Evolutionary conservation across 1,140 invertebrate genomes (phyloP), one percentile per base, ranked within the genome.

Genomic region (Drosophila nigromelanica): DNA sequence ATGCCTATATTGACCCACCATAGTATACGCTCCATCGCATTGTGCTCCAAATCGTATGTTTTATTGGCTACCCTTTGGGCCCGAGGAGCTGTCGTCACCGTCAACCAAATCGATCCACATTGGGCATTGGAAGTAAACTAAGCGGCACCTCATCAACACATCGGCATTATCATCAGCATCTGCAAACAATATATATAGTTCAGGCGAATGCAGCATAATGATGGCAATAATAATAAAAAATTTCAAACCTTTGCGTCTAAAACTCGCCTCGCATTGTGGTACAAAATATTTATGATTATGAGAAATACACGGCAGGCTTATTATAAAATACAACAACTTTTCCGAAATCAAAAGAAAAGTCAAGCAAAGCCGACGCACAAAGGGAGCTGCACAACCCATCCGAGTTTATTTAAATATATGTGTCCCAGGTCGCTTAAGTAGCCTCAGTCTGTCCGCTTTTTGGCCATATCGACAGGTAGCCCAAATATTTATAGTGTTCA

Each of bases 321-420:
- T 89, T 89, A 87, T 87, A 89, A 89, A 79, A 89, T 89, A 89
- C 83, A 87, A 86, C 76, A 87, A 83, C 73, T 89, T 89, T 89
- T 83, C 79, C 79, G 54, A 87, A 83, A 87, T 87, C 83, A 87
- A 87, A 87, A 87, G 83, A 87, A 87, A 87, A 86, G 67, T 69
- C 76, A 55, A 61, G 54, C 24, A 72, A 79, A 80, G 79, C 79
- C 82, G 82, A 78, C 78, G 48, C 50, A 40, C 45, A 50, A 27
- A 27, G 27, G 1, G 27, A 5, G 27, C 27, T 27, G 4, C 27
- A 54, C 21, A 30, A n/a, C 62, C 66, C 15, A 50, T 21, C 54
- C 15, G 54, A 67, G 47, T 82, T 74, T 89, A 87, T 87, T 89
- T 83, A 83, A 87, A 87, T 86, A 43, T 63, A 62, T 79, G 27